Base-by-base conservation (phyloP, 2,888 invertebrate species). In the Tortricodes alternella region DNA sequence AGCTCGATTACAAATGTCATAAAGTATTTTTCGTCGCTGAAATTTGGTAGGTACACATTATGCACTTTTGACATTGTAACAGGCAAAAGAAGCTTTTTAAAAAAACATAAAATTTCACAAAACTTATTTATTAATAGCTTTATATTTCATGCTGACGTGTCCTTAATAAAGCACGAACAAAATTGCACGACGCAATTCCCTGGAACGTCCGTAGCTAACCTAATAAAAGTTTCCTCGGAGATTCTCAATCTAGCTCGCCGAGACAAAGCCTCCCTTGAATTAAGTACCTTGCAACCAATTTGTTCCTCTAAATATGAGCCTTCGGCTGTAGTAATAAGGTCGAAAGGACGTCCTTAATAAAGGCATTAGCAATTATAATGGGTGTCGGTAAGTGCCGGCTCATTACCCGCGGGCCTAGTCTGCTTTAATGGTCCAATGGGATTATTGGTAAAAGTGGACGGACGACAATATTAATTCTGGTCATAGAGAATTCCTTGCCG, bases 291-390 rank as follows among this genome's bases (percentile, higher is more conserved):
- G 24, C 34, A 35, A 35, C 41, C 41, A 51, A 34, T 51, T 51
- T 51, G 23, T 21, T 39, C 52, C 44, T 21, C 19, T 2, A 27
- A 55, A 34, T 43, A 18, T 13, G 55, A 15, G 41, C 19, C 41
- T 55, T 49, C 27, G 32, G 41, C 35, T 48, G 41, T 39, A 18
- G 48, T 21, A 34, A 53, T 53, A 53, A 27, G 53, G 51, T 16
- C 5, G 35, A 18, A 15, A 9, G 23, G 46, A n/a, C 21, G n/a
- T 23, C 16, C 35, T 23, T 18, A 27, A 18, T 44, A 29, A 41
- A 37, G 29, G 55, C 43, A 56, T 56, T 56, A 56, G 56, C 56
- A 56, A 56, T 56, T 50, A 56, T 56, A 56, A 56, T 56, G 56
- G 48, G 21, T 11, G 53, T 37, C 18, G 6, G 49, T 56, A 56